Evolutionary conservation across 2,888 invertebrate species (phyloP), one percentile per base, ranked within the genome.

Genomic region (Gari tellinella): DNA sequence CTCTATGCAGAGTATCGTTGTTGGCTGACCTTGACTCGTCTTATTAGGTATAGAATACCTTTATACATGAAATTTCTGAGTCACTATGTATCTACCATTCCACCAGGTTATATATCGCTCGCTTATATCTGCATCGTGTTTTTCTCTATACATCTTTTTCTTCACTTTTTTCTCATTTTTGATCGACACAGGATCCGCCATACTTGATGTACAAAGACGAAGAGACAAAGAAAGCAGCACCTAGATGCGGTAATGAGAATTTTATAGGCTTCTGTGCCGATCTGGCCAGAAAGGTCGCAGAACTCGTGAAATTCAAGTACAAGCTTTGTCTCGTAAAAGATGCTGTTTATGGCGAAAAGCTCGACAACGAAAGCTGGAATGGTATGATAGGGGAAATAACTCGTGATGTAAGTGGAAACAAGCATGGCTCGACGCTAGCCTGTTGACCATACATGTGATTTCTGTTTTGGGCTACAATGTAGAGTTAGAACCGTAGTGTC

Each of bases 201-300:
- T 91, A 90, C 72, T 73, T 90, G 37, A 89, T 89, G 87, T 70
- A 82, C 51, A 85, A 77, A 43, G 72, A 74, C 31, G 72, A 67
- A 26, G 69, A 64, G 37, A 55, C 46, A 19, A 55, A 68, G 46
- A 15, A 62, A 41, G n/a, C 21, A n/a, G 19, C 45, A 21, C 68
- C 70, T 10, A 46, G 31, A 26, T 82, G 81, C 63, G 97, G 97
- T 4, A 96, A 97, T 65, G 96, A 97, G 89, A 97, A 97, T 89
- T 92, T 92, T 80, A 90, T 92, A 69, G 93, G 92, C 12, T 93
- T 90, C 84, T 93, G 92, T 80, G 90, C 92, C 10, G 93, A 93
- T 77, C 80, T 93, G n/a, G 89, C 92, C 12, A 72, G 85, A 49
- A 84, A 88, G 53, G 87, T 93, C 21, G 87, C 92, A 0, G 69